Base-by-base conservation (phyloP, 2,797 vertebrate genomes). In the Hybognathus amarus region DNA sequence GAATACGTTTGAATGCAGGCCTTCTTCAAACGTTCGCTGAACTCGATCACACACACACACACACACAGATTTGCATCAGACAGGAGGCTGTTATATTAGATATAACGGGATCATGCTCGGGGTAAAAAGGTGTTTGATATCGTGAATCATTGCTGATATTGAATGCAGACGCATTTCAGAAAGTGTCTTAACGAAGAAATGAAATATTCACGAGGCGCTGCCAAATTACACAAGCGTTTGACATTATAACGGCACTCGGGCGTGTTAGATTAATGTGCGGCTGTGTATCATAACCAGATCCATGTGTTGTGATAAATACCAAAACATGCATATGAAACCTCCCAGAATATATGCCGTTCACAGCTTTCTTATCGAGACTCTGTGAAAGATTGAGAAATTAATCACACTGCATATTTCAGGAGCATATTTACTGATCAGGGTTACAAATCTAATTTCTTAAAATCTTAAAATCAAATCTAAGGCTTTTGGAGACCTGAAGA, bases 271-370 rank as follows among this genome's bases (percentile, higher is more conserved):
- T 18, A 85, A 73, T 80, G 83, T 61, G 77, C 9, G 70, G 50
- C 77, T 15, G 83, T 54, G 77, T 56, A 80, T 75, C 33, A n/a
- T 75, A 85, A 85, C 69, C 73, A 68, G 77, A 67, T 80, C 77
- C 83, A 85, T 67, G 70, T 79, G 83, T 77, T 66, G 45, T 33
- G 59, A 85, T 80, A 80, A 85, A 80, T 85, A 80, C 30, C 63
- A 45, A 74, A 84, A 30, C 56, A 79, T 24, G 45, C 36, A 38
- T 42, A 70, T 42, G 36, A 74, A 84, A 77, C 42, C 76, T 47
- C 40, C 68, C 61, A 63, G 82, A 45, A 77, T 10, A 59, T 1
- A 13, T 2, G 33, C 5, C 5, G 33, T 22, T 54, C 50, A 2
- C 47, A 33, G 9, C 33, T 74, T 15, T 76, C 30, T 36, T 50